These are phyloP conservation scores for Pogonomyrmex barbatus DNA, from an alignment of 1,140 invertebrate species.

Conservation along the genomic window DNA sequence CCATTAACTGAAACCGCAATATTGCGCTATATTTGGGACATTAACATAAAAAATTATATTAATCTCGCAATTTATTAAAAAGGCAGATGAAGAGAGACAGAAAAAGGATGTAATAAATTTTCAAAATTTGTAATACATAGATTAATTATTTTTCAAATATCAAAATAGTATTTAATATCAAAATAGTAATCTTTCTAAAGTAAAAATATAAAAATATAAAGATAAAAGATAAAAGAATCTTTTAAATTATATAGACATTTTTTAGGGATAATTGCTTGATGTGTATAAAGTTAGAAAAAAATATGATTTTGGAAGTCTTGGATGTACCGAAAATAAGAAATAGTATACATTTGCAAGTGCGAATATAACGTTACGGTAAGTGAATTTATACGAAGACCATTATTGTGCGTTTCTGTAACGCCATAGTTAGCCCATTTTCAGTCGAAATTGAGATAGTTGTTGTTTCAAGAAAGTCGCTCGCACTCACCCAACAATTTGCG, in stretches of 20 bases:
- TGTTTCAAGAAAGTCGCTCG: slow-evolving; percentile 60
- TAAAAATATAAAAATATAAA: not conserved
- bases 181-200: not conserved
- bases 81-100: not conserved
- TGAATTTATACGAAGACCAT: slow-evolving; percentile 8
- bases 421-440: slow-evolving; percentile 61
- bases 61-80: not conserved
- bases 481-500: slow-evolving; percentile 27
- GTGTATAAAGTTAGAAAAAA: not conserved
- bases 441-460: slow-evolving; percentile 54
- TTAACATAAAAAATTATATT: not conserved
- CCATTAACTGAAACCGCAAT: slow-evolving; percentile 21
- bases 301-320: not conserved
- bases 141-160: not conserved
- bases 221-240: not conserved
- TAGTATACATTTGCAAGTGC: slow-evolving; percentile 21
- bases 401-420: not conserved
- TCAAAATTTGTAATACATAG: not conserved
- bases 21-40: slow-evolving; percentile 23
- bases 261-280: not conserved
- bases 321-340: not conserved
- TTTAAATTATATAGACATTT: not conserved
- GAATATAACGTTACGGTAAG: slow-evolving; percentile 25
- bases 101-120: not conserved
- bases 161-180: not conserved